Conservation (phyloP, 2,113 vertebrate genomes). For the Rhinogobius similis region DNA sequence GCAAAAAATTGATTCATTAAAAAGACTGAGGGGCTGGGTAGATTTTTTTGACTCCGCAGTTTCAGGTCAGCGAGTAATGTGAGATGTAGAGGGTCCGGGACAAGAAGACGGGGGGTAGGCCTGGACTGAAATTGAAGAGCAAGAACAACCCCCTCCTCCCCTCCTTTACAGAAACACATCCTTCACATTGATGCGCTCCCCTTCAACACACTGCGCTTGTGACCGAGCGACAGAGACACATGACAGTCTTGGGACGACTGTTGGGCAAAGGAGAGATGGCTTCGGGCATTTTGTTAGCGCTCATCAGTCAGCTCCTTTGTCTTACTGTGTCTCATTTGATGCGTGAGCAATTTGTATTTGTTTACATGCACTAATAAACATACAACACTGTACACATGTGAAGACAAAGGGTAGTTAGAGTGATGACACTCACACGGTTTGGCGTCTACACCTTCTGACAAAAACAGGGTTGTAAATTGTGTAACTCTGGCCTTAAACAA, state of each 20-base stretch:
- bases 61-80: slow-evolving; percentile 79
- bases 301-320: slow-evolving; percentile 22
- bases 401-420: slow-evolving; percentile 16
- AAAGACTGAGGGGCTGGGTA: slow-evolving; percentile 73
- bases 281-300: slow-evolving; percentile 26
- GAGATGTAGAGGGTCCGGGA: slow-evolving; percentile 70
- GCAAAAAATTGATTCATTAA: slow-evolving; percentile 84
- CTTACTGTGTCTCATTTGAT: slow-evolving; percentile 29
- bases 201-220: slow-evolving; percentile 40
- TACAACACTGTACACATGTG: background rate
- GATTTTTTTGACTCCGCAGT: slow-evolving; percentile 66
- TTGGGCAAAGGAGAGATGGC: slow-evolving; percentile 4
- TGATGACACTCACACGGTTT: slow-evolving; percentile 6
- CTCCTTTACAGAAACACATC: slow-evolving; percentile 41
- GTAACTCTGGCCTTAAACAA: background rate
- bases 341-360: slow-evolving; percentile 34
- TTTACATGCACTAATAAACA: slow-evolving; percentile 39
- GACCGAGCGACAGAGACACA: slow-evolving; percentile 42
- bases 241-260: slow-evolving; percentile 28
- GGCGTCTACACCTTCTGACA: background rate
- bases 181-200: slow-evolving; percentile 62
- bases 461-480: background rate
- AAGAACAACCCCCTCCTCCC: slow-evolving; percentile 38
- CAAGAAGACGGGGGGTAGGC: slow-evolving; percentile 34
- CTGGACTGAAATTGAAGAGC: slow-evolving; percentile 53